phyloP scores from a whole-genome alignment of 2,797 vertebrate genomes.

The Chelonia mydas region DNA sequence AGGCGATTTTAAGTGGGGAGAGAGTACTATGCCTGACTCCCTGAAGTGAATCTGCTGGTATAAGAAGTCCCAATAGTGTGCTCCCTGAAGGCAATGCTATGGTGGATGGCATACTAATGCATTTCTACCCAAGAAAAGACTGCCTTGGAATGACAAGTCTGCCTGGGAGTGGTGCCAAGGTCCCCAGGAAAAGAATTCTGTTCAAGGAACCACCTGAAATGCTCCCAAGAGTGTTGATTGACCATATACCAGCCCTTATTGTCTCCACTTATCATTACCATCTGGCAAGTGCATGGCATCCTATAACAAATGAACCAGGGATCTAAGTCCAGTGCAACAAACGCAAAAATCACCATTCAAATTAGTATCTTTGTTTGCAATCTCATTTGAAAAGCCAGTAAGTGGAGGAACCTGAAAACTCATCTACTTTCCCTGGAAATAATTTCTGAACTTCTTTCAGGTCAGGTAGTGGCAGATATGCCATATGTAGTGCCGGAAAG shows the following conservation, averaged over 20 bases:
- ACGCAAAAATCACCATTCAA: neutral
- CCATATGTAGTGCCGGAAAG: neutral
- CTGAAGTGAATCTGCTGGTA: neutral
- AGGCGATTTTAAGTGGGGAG: neutral
- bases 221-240: neutral
- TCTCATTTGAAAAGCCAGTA: neutral
- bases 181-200: neutral
- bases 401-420: neutral
- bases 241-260: neutral
- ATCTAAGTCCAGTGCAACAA: neutral
- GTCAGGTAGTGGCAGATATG: neutral
- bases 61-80: neutral
- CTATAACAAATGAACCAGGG: constrained; percentile 1
- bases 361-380: neutral
- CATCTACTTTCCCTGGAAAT: neutral
- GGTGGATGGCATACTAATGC: neutral
- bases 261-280: neutral
- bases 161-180: neutral
- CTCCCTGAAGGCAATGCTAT: neutral
- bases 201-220: neutral
- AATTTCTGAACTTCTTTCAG: neutral
- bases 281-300: neutral
- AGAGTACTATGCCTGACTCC: neutral
- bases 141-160: neutral
- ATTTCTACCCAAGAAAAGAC: neutral